phyloP scores from a whole-genome alignment of 2,113 vertebrate species.

The Platichthys flesus region DNA sequence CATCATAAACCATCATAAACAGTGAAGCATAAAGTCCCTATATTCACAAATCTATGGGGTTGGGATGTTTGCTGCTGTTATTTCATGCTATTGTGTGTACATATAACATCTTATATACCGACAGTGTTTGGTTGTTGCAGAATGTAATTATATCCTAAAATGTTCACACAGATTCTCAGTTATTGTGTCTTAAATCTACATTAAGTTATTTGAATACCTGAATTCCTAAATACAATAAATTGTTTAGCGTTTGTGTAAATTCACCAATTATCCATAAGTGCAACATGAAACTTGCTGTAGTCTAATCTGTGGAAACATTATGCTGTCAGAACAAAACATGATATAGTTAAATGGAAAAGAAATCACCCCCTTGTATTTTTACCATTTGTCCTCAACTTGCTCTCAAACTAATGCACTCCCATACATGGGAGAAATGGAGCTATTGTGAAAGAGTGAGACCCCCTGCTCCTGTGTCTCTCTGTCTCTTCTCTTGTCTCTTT shows the following conservation, averaged over 20 bases:
- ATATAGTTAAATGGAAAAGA: neutral
- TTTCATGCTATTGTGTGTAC: constrained; percentile 29
- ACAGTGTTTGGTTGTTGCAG: constrained; percentile 7
- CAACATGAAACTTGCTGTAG: neutral
- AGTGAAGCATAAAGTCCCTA: constrained; percentile 49
- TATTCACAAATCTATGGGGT: constrained; percentile 37
- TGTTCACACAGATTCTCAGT: neutral
- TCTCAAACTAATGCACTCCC: constrained; percentile 28
- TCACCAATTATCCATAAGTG: neutral
- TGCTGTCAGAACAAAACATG: constrained; percentile 4
- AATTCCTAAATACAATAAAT: neutral
- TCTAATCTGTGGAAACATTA: constrained; percentile 1
- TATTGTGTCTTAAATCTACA: neutral
- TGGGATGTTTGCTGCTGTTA: constrained; percentile 37
- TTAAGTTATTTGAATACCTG: neutral
- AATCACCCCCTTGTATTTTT: neutral
- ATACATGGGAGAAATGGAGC: constrained; percentile 15
- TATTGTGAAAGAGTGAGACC: constrained; percentile 35
- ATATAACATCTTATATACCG: constrained; percentile 4
- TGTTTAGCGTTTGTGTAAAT: neutral
- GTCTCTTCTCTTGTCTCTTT: constrained; percentile 49
- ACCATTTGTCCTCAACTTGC: constrained; percentile 8
- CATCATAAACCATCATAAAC: constrained; percentile 62
- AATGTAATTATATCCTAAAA: constrained; percentile 11
- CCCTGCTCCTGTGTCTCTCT: constrained; percentile 32